Conservation (phyloP, 2,888 invertebrate genomes). For the Molanna angustata region DNA sequence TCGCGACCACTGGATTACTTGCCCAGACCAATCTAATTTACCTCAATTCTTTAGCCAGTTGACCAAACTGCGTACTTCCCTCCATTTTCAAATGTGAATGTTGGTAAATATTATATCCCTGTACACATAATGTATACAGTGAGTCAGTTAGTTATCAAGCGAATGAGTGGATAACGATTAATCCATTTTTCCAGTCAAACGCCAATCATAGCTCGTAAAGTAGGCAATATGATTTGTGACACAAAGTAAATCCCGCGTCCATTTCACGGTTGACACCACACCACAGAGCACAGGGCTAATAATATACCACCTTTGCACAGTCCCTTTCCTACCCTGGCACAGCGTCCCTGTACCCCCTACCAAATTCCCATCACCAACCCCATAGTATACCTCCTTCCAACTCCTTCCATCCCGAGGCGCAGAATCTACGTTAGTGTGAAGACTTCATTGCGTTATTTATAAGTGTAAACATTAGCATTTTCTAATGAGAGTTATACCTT, state of each 20-base stretch:
- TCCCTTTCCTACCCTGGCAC: conserved; percentile 2
- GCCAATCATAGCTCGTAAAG: background rate
- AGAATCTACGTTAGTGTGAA: too few relatives aligned
- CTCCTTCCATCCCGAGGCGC: conserved; percentile 4
- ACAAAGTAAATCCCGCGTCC: conserved; percentile 18
- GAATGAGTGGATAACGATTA: background rate
- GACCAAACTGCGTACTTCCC: too few relatives aligned
- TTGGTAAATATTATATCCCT: too few relatives aligned
- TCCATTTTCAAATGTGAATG: too few relatives aligned
- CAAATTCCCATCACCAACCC: background rate
- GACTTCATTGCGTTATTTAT: conserved; percentile 30
- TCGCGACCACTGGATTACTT: too few relatives aligned
- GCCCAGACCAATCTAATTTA: too few relatives aligned
- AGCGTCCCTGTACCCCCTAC: background rate
- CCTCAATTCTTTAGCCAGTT: too few relatives aligned
- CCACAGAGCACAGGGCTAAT: conserved; percentile 21
- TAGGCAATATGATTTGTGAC: conserved; percentile 17
- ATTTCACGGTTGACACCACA: conserved; percentile 28
- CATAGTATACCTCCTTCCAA: background rate
- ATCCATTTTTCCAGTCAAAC: background rate
- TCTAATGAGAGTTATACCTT: conserved; percentile 33
- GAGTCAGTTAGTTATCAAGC: too few relatives aligned
- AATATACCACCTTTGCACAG: conserved; percentile 15
- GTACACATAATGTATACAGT: too few relatives aligned
- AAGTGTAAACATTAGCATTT: conserved; percentile 34